Conservation (phyloP, 2,113 vertebrate genomes). For the Gallinago media region DNA sequence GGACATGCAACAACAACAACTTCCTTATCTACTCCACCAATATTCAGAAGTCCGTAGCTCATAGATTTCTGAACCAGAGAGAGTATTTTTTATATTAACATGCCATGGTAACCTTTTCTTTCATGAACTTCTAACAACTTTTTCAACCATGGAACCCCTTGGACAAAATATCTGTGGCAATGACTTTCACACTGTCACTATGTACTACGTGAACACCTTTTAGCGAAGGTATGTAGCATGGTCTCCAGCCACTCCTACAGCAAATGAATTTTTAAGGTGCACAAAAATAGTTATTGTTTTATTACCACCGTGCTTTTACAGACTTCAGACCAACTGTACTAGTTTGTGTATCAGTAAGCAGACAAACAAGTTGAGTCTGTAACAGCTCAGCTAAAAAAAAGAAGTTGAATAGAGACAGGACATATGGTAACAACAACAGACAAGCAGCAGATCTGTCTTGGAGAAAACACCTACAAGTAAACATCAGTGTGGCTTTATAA, state of each 20-base stretch:
- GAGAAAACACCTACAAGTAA: neutral
- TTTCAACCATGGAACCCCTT: neutral
- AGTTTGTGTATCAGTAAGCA: neutral
- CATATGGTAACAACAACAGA: neutral
- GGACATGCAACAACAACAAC: neutral
- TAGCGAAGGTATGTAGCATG: rapidly evolving
- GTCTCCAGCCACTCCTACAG: neutral
- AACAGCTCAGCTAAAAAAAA: neutral
- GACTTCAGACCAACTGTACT: neutral
- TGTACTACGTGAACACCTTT: neutral
- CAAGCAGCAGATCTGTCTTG: neutral
- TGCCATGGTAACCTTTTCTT: neutral
- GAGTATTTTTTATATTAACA: neutral
- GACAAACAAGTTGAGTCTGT: neutral
- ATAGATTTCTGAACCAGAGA: neutral
- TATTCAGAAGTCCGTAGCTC: neutral
- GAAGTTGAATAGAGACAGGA: neutral
- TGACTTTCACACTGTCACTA: neutral
- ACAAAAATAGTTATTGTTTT: neutral
- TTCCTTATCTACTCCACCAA: neutral
- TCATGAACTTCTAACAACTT: neutral
- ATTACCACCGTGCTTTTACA: neutral
- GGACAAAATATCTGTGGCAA: no score
- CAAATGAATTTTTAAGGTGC: neutral
- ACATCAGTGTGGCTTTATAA: neutral